Evolutionary conservation across 1,140 invertebrate species (phyloP), one percentile per base, ranked within the genome.

Genomic region (Thaumetopoea pityocampa): DNA sequence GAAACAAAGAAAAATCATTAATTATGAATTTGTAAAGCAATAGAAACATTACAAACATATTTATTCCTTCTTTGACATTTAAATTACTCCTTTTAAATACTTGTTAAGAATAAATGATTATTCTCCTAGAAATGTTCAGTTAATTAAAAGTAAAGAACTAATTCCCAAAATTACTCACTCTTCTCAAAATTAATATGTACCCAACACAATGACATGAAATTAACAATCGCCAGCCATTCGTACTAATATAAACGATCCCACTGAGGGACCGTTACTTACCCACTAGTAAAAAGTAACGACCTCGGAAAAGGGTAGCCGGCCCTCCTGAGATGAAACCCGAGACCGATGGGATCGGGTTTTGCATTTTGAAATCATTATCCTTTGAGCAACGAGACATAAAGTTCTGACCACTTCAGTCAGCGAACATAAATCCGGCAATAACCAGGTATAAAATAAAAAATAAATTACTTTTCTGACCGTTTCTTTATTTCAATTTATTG

Each of bases 171-270:
- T n/a, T n/a, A n/a, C n/a, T n/a, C n/a, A n/a, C n/a, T n/a, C n/a
- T n/a, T n/a, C n/a, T n/a, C n/a, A 14, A 20, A 40, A 40, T 29
- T 29, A 40, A 22, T 40, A 40, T 40, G 36, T 6, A 29, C 12
- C 8, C 10, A 4, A 12, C 36, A 12, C 46, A 15, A 17, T 15
- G 8, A 18, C 43, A 47, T 36, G 41, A 45, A 49, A 54, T 40
- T 46, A 52, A 41, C 32, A 42, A 28, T 46, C 19, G 20, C 28
- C 48, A 40, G 29, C 35, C 40, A 35, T 51, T 44, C 40, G 35
- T 40, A 51, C 24, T 40, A 45, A 51, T 51, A 41, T 51, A 51
- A 44, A 51, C 45, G 36, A 35, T 28, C 9, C 35, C 41, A 32
- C 41, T 18, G 9, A 40, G 41, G 48, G 40, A 22, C 15, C 14